phyloP scores from a whole-genome alignment of 2,888 invertebrate species.

The Heteromyza rotundicornis region DNA sequence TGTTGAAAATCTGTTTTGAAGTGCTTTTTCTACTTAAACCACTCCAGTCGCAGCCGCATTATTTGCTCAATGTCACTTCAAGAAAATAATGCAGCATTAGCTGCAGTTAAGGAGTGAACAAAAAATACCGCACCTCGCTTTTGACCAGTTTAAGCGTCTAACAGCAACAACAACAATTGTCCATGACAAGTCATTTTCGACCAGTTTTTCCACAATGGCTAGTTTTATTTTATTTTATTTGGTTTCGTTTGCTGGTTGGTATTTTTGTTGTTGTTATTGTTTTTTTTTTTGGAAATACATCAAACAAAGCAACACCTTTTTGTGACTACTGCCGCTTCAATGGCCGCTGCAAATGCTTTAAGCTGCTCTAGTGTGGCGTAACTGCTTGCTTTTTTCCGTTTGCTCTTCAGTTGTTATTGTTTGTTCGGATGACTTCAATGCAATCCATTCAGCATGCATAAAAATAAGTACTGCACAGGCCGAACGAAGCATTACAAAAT shows the following conservation, averaged over 20 bases:
- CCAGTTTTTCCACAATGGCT: slow-evolving; percentile 8
- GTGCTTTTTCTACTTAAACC: neutral
- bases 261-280: too few relatives aligned
- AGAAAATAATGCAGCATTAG: slow-evolving; percentile 18
- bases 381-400: neutral
- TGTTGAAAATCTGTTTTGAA: neutral
- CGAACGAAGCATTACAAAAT: neutral
- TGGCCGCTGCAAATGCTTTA: neutral
- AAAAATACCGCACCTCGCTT: slow-evolving; percentile 20
- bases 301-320: slow-evolving; percentile 9
- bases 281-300: too few relatives aligned
- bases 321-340: neutral
- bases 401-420: neutral
- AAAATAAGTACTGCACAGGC: neutral
- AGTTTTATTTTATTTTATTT: neutral
- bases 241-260: too few relatives aligned
- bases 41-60: slow-evolving; percentile 8
- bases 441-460: neutral
- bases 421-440: too few relatives aligned
- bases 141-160: neutral
- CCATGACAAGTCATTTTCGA: slow-evolving; percentile 15
- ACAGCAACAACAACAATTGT: slow-evolving; percentile 30
- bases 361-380: neutral
- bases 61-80: slow-evolving; percentile 16
- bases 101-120: too few relatives aligned